Percentiles rank a stretch among this genome's conserved stretches.
Conservation (phyloP, 2,797 vertebrate species). For the Xenops minutus region DNA sequence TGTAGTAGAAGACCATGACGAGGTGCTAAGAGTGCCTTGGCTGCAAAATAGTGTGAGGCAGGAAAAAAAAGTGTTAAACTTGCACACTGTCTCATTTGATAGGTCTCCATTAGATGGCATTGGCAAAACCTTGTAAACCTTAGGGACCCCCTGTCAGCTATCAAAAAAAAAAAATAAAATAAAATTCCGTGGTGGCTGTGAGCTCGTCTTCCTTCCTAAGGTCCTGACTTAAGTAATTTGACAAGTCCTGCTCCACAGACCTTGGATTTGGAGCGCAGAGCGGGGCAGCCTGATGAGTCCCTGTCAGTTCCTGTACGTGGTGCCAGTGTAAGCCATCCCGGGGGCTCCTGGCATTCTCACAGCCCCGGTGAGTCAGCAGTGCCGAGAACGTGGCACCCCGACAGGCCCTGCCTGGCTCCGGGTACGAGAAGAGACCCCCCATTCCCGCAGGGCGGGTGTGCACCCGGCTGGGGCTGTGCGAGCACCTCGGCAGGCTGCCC, state of each 20-base stretch:
- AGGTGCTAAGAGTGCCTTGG: neutral
- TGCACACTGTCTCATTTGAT: neutral
- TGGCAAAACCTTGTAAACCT: neutral
- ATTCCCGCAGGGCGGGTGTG: fast-evolving
- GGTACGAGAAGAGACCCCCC: fast-evolving
- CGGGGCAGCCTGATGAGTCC: neutral
- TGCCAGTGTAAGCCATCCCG: neutral
- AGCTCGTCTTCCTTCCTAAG: neutral
- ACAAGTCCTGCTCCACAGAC: neutral
- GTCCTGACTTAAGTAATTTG: neutral
- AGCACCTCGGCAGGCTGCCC: neutral
- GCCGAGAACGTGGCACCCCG: fast-evolving
- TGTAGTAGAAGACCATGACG: neutral
- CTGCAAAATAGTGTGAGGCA: neutral
- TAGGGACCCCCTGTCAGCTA: neutral
- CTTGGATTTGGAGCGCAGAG: neutral
- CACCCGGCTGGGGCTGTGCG: fast-evolving
- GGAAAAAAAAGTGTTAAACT: neutral
- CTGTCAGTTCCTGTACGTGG: neutral
- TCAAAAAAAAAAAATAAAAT: neutral
- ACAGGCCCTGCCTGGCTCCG: fast-evolving
- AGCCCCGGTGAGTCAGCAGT: neutral
- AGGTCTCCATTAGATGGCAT: neutral
- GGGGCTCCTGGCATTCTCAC: neutral
- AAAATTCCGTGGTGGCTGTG: neutral